Conservation (phyloP, 2,888 invertebrate species). For the Brachypalpus laphriformis region DNA sequence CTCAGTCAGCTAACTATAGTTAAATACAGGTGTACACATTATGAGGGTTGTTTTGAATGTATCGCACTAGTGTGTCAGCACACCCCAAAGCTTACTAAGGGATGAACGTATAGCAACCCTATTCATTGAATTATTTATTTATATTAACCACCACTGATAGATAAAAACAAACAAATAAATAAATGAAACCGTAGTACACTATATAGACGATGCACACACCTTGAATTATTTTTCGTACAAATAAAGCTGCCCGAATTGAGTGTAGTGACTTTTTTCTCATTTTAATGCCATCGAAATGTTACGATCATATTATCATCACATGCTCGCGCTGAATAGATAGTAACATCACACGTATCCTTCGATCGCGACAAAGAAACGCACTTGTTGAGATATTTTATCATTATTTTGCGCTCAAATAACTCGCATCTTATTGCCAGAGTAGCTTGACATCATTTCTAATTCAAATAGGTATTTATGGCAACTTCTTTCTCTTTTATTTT, state of each 20-base stretch:
- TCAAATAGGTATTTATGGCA: conserved; percentile 58
- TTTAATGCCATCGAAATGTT: conserved; percentile 29
- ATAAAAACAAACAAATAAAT: conserved; percentile 27
- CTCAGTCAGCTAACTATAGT: neutral
- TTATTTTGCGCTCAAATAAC: conserved; percentile 30
- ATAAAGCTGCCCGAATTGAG: conserved; percentile 5
- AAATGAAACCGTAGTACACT: conserved; percentile 19
- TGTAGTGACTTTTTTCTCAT: conserved; percentile 28
- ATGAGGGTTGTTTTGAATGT: conserved; percentile 41
- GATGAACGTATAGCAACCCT: conserved; percentile 49
- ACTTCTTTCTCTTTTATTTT: conserved; percentile 55
- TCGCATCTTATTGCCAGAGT: conserved; percentile 18
- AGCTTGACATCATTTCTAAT: conserved; percentile 68
- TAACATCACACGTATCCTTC: conserved; percentile 23
- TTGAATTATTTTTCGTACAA: conserved; percentile 40
- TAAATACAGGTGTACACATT: conserved; percentile 18
- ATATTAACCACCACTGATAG: conserved; percentile 39
- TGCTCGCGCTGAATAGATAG: conserved; percentile 9
- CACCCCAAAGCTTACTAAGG: conserved; percentile 20
- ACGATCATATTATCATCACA: conserved; percentile 15
- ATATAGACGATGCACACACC: conserved; percentile 43
- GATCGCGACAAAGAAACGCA: conserved; percentile 5
- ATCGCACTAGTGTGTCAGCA: conserved; percentile 6
- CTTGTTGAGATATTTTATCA: conserved; percentile 21
- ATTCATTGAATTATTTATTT: conserved; percentile 8